phyloP scores from a whole-genome alignment of 2,113 vertebrate species.

The Amia ocellicauda region DNA sequence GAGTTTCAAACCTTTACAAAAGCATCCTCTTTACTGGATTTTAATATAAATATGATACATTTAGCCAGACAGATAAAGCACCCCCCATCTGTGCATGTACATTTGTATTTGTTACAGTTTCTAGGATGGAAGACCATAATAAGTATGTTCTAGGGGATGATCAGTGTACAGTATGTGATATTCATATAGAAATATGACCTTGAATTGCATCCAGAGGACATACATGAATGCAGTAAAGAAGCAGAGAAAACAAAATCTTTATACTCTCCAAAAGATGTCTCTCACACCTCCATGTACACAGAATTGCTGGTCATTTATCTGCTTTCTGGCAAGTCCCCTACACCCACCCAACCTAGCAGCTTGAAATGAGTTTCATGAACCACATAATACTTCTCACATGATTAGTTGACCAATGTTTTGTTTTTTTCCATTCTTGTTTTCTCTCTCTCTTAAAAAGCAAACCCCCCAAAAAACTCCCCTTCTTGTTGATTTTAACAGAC shows the following conservation, averaged over 20 bases:
- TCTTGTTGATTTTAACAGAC: too few species aligned
- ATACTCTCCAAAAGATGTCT: too few species aligned
- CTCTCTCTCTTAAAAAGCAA: too few species aligned
- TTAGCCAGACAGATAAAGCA: not conserved
- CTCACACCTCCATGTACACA: too few species aligned
- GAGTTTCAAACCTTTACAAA: too few species aligned
- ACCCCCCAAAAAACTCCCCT: not conserved
- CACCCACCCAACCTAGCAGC: not conserved
- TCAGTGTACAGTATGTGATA: not conserved
- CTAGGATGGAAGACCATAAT: too few species aligned
- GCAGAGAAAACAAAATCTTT: too few species aligned
- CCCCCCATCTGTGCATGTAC: not conserved
- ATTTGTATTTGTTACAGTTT: too few species aligned
- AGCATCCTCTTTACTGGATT: too few species aligned
- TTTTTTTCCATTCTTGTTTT: not conserved
- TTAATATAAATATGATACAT: too few species aligned
- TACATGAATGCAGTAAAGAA: not conserved
- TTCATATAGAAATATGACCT: not conserved
- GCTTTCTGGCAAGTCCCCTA: too few species aligned
- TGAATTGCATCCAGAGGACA: not conserved
- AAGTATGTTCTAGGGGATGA: not conserved
- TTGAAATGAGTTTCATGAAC: conserved; percentile 6
- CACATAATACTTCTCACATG: not conserved
- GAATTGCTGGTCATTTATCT: too few species aligned
- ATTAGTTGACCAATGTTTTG: not conserved